Percentiles rank a stretch among this genome's conserved stretches.
These are phyloP conservation scores for Lepus timidus DNA, from an alignment of 2,113 vertebrate genomes.

Conservation along the genomic window DNA sequence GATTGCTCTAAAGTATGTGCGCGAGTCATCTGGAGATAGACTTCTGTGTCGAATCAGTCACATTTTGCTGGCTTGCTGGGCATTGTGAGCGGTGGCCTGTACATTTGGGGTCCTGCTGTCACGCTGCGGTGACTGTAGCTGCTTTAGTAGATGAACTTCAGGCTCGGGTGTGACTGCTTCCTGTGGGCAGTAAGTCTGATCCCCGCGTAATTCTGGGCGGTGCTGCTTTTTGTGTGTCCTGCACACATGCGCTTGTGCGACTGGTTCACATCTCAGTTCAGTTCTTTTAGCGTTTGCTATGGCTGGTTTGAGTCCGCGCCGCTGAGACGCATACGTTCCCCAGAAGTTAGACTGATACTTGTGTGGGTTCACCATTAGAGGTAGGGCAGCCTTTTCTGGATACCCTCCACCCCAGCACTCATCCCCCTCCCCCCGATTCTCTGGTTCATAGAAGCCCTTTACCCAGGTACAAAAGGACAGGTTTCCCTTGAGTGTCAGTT, in stretches of 20 bases:
- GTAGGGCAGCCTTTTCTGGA: background rate
- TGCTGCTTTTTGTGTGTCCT: background rate
- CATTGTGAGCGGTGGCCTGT: background rate
- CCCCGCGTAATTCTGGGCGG: background rate
- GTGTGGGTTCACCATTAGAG: background rate
- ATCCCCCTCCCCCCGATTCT: background rate
- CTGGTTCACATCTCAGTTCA: background rate
- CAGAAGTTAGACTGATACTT: background rate
- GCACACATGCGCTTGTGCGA: no score
- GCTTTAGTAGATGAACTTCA: background rate
- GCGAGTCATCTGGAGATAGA: background rate
- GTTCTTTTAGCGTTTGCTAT: background rate
- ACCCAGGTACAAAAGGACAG: no score
- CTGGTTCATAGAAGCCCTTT: background rate
- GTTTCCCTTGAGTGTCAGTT: background rate
- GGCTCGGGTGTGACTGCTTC: background rate
- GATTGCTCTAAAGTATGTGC: background rate
- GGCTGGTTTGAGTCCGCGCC: background rate
- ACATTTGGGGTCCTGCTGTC: no score
- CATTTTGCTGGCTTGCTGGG: background rate
- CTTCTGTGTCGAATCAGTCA: background rate
- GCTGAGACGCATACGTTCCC: background rate
- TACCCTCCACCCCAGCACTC: background rate
- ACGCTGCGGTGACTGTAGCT: background rate
- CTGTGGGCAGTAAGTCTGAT: background rate